Percentiles rank a stretch among this genome's conserved stretches.
These are phyloP conservation scores for Tangara arthus DNA, from an alignment of 2,797 vertebrate genomes.

Conservation along the genomic window DNA sequence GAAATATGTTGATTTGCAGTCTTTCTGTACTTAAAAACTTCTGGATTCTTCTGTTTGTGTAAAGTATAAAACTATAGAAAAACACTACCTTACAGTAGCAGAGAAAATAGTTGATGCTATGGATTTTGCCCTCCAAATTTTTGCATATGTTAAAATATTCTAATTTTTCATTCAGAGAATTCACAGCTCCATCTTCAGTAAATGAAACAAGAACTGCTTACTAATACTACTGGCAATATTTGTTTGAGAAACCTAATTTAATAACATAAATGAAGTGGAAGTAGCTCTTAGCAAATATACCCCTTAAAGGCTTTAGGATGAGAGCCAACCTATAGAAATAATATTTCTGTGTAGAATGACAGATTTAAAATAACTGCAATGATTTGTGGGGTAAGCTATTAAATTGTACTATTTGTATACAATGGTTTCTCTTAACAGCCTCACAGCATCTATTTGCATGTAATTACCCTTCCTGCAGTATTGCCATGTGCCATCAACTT, in stretches of 20 bases:
- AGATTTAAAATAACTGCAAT: conserved; percentile 13
- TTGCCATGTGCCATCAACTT: not conserved
- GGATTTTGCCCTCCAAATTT: not conserved
- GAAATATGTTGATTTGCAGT: not conserved
- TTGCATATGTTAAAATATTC: not conserved
- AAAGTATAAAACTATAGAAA: not conserved
- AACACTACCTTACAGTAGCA: not conserved
- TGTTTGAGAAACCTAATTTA: conserved; percentile 53
- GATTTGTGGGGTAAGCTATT: conserved; percentile 24
- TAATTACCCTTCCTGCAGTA: conserved; percentile 2
- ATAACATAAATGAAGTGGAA: conserved; percentile 51
- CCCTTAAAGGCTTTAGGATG: conserved; percentile 33
- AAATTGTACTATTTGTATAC: not conserved
- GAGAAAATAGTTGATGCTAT: not conserved
- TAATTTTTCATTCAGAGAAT: conserved; percentile 15
- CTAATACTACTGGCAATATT: conserved; percentile 31
- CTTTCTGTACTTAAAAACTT: not conserved
- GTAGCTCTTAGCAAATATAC: conserved; percentile 22
- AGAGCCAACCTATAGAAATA: conserved; percentile 24
- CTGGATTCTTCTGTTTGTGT: not conserved
- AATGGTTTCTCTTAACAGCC: not conserved
- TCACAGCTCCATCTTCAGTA: not conserved
- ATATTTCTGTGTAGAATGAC: conserved; percentile 4
- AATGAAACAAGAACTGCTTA: not conserved
- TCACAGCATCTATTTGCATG: conserved; percentile 17